These are phyloP conservation scores for Oreochromis niloticus DNA, from an alignment of 2,113 vertebrate genomes.

Conservation along the genomic window DNA sequence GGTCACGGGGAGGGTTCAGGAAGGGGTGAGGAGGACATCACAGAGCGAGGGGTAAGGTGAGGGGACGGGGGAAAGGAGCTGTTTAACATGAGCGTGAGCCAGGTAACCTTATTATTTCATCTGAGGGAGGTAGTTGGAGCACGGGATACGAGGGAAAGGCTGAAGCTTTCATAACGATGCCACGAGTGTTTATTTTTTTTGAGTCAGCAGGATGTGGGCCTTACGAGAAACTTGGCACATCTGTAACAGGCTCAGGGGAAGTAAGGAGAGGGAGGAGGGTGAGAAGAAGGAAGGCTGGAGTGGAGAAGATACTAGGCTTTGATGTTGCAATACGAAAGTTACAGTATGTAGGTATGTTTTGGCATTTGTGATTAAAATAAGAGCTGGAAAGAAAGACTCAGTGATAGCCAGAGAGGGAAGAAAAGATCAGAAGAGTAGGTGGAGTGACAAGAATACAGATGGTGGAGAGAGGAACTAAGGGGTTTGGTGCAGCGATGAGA, in stretches of 20 bases:
- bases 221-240: constrained; percentile 15
- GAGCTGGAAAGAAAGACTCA: not conserved
- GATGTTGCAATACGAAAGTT: constrained; percentile 40
- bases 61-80: not conserved
- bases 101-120: constrained; percentile 38
- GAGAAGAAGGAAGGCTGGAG: not conserved
- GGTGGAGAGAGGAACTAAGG: not conserved
- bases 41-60: constrained; percentile 33
- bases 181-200: not conserved
- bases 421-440: constrained; percentile 41
- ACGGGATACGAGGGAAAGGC: not conserved
- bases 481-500: not conserved
- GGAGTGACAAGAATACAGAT: constrained; percentile 25
- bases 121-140: not conserved
- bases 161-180: constrained; percentile 12
- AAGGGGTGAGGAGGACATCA: constrained; percentile 40
- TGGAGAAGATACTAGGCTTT: not conserved
- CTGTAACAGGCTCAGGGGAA: not conserved
- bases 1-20: constrained; percentile 57
- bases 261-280: not conserved
- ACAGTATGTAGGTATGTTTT: not conserved
- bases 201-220: constrained; percentile 33
- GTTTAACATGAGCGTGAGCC: constrained; percentile 30
- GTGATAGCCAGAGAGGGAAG: constrained; percentile 34
- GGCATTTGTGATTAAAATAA: constrained; percentile 5